These are phyloP conservation scores for Corythaeola cristata DNA, from an alignment of 2,113 vertebrate genomes.

Conservation along the genomic window DNA sequence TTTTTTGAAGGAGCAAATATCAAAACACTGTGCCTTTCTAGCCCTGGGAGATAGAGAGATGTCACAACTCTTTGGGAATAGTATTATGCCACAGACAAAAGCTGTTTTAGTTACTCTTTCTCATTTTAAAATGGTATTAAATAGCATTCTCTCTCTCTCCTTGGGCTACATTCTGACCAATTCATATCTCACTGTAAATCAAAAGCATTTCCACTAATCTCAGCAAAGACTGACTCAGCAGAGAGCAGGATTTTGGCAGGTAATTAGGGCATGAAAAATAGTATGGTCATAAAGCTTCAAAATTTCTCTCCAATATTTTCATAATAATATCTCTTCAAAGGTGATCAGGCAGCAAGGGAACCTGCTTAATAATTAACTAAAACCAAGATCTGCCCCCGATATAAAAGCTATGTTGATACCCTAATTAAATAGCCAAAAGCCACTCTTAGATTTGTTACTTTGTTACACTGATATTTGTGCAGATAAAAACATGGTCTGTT, in stretches of 20 bases:
- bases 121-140: slow-evolving; percentile 28
- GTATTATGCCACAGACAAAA: slow-evolving; percentile 3
- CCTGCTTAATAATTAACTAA: slow-evolving; percentile 24
- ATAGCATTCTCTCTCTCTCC: background rate
- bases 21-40: background rate
- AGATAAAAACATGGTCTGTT: background rate
- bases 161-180: background rate
- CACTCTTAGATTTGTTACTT: background rate
- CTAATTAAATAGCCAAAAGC: background rate
- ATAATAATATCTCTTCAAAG: background rate
- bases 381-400: background rate
- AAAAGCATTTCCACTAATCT: slow-evolving; percentile 28
- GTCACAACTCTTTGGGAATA: background rate
- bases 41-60: background rate
- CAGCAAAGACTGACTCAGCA: background rate
- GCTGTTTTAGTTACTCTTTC: background rate
- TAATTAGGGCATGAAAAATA: slow-evolving; percentile 20
- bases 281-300: background rate
- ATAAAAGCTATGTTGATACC: background rate
- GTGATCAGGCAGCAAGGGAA: background rate
- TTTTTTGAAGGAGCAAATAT: background rate
- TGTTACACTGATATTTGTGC: background rate
- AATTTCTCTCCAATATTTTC: background rate
- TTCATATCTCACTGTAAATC: background rate
- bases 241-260: background rate